A percentile compares a stretch with the other conserved stretches of the same genome.
phyloP scores from a whole-genome alignment of 2,113 vertebrate genomes.

The Natator depressus region DNA sequence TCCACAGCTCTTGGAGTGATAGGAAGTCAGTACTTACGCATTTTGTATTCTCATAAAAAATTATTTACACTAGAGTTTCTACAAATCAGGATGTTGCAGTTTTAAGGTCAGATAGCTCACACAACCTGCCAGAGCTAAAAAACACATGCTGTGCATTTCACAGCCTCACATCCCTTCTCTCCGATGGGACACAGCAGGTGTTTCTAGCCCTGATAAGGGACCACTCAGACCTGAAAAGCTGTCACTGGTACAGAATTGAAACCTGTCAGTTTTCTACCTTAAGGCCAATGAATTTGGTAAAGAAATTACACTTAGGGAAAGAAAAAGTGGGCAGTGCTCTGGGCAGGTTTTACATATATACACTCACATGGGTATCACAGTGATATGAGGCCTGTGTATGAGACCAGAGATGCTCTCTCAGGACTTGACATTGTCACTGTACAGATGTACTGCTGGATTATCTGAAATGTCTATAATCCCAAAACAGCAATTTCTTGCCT shows the following conservation, averaged over 20 bases:
- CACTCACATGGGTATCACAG: not conserved
- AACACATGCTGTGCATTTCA: not conserved
- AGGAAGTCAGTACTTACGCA: not conserved
- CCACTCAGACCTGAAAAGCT: slow-evolving; percentile 5
- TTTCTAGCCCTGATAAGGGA: not conserved
- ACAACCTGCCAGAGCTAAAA: not conserved
- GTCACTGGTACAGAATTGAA: not conserved
- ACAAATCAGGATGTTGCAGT: not conserved
- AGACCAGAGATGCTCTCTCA: not conserved
- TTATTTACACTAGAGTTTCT: slow-evolving; percentile 14
- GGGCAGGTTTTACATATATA: not conserved
- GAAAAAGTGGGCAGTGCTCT: not conserved
- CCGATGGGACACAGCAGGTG: not conserved
- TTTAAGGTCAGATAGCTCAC: slow-evolving; percentile 19
- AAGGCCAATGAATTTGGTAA: slow-evolving; percentile 8
- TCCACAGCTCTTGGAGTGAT: not conserved
- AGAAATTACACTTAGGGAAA: not conserved
- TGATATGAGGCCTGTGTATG: not conserved
- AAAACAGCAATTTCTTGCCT: not conserved
- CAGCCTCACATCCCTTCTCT: not conserved
- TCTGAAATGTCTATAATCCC: not conserved
- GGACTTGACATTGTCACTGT: not conserved
- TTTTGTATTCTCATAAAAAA: slow-evolving; percentile 42
- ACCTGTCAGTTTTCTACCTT: not conserved
- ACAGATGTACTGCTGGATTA: not conserved